phyloP scores from a whole-genome alignment of 2,797 vertebrate genomes.

The Hylomyscus alleni region DNA sequence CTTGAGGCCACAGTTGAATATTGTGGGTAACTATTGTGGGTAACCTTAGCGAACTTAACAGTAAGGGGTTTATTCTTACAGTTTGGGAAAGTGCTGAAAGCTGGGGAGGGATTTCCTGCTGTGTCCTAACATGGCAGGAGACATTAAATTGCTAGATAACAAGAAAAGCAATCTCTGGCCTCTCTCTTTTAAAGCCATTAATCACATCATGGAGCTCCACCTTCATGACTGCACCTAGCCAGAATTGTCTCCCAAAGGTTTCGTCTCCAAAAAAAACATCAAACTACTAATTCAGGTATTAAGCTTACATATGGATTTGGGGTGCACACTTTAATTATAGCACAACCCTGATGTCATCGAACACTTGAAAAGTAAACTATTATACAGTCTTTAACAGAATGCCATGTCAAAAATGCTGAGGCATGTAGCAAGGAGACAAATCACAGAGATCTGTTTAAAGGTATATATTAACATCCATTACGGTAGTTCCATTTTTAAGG shows the following conservation, averaged over 20 bases:
- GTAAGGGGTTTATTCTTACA: background rate
- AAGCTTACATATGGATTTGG: background rate
- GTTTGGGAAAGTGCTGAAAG: background rate
- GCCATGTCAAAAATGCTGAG: background rate
- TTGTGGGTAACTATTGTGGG: background rate
- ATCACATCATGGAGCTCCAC: background rate
- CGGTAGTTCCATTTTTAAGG: background rate
- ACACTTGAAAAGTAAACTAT: background rate
- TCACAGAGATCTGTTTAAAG: background rate
- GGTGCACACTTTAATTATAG: background rate
- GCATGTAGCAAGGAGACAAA: background rate
- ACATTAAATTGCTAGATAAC: background rate
- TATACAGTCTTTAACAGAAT: background rate
- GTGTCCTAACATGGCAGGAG: background rate
- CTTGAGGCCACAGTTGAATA: background rate
- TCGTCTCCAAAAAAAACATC: background rate
- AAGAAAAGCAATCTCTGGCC: background rate
- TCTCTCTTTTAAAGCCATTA: background rate
- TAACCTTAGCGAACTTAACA: background rate
- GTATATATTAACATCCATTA: no score
- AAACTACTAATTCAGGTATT: background rate
- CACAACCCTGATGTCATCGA: background rate
- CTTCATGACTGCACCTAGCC: background rate
- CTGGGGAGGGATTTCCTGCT: background rate
- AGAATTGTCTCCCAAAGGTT: background rate